phyloP scores from a whole-genome alignment of 1,140 invertebrate species.

The Bombus waltoni region DNA sequence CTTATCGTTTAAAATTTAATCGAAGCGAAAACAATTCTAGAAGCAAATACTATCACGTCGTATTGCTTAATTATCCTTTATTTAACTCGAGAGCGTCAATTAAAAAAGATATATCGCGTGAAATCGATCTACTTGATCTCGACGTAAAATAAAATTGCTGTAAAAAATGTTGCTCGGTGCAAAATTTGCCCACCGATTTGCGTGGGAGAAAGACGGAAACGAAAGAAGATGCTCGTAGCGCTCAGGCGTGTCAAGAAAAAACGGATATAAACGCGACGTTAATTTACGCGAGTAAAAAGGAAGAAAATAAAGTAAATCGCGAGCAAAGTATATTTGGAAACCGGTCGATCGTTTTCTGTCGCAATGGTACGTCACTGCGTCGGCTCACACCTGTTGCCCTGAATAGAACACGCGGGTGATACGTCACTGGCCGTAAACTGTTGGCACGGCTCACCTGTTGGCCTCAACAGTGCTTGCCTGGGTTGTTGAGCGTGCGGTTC shows the following conservation, averaged over 20 bases:
- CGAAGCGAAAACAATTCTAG: too few species aligned
- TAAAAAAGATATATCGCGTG: accelerated
- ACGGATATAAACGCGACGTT: too few species aligned
- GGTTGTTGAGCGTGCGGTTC: slow-evolving; percentile 71
- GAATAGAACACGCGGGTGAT: slow-evolving; percentile 59
- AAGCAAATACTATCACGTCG: too few species aligned
- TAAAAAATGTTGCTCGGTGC: too few species aligned
- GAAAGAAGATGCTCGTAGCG: too few species aligned
- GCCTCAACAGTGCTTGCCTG: slow-evolving; percentile 72
- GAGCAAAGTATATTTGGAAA: not conserved
- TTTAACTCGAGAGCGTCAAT: too few species aligned
- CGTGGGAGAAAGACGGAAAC: too few species aligned
- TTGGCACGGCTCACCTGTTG: slow-evolving; percentile 76
- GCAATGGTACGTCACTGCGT: slow-evolving; percentile 44
- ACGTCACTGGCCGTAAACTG: slow-evolving; percentile 72
- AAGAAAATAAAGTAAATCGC: not conserved
- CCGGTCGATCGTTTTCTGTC: not conserved
- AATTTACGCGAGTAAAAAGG: not conserved
- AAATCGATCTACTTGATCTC: too few species aligned
- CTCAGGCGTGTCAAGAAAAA: too few species aligned
- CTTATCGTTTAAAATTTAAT: not conserved
- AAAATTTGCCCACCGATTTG: too few species aligned
- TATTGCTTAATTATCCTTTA: too few species aligned
- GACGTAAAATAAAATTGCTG: too few species aligned
- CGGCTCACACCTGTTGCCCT: slow-evolving; percentile 68